phyloP scores from a whole-genome alignment of 2,888 invertebrate species.

The Cremastobaeus sp. region DNA sequence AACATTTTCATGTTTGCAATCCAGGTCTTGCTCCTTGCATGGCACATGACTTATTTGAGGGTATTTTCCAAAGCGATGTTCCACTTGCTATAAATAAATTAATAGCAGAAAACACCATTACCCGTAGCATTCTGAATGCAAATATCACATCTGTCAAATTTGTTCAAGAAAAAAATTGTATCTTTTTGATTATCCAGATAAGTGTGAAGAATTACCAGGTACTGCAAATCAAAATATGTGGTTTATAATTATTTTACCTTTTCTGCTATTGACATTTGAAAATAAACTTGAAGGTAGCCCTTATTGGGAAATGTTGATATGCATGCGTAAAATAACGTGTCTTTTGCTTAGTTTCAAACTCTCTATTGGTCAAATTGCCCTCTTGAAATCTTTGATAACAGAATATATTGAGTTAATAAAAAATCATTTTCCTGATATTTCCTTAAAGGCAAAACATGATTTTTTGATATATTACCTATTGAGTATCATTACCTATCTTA shows the following conservation, averaged over 20 bases:
- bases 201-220: conserved; percentile 1
- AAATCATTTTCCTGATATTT: background rate
- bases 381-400: background rate
- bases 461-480: background rate
- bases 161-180: conserved; percentile 2
- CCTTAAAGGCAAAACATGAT: background rate
- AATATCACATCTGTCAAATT: background rate
- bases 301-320: conserved; percentile 11
- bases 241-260: conserved; percentile 14
- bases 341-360: conserved; percentile 34
- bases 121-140: background rate
- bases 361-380: background rate
- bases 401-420: background rate
- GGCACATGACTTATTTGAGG: conserved; percentile 63
- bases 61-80: conserved; percentile 56
- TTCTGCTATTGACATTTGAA: conserved; percentile 1
- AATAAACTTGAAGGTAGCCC: background rate
- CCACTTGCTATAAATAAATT: conserved; percentile 56
- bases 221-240: conserved; percentile 15
- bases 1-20: conserved; percentile 62
- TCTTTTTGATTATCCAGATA: background rate
- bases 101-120: conserved; percentile 9
- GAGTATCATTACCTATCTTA: background rate
- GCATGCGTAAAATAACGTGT: background rate
- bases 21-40: conserved; percentile 52